Base-by-base conservation (phyloP, 2,113 vertebrate species). In the Bagarius yarrelli region DNA sequence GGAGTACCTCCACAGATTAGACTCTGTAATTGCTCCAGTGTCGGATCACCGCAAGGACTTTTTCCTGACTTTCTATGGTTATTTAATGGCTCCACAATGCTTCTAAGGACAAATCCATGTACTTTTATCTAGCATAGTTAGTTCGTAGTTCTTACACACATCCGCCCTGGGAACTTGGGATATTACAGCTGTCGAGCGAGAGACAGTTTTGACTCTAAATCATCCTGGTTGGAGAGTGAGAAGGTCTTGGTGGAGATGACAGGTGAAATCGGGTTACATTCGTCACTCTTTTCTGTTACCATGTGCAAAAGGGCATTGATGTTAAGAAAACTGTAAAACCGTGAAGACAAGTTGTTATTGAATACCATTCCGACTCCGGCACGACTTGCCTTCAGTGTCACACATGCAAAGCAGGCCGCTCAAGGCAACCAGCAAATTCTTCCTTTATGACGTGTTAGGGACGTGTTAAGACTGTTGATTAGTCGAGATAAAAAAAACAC, bases 131-230 rank as follows among this genome's bases (percentile, higher is more conserved):
- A 88, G 32, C 36, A 14, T 0, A 72, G 87, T 36, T 84, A 52
- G 76, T 86, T 81, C 19, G 88, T 94, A 0, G 1, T 93, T n/a
- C 86, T 93, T 59, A 19, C 81, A 34, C 47, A 76, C 0, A 1
- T 92, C 1, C 74, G 40, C 18, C 44, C 85, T 30, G 81, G 85
- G 80, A 84, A 87, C 25, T 79, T 79, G 34, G 92, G 92, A 77
- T 87, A 86, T 88, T 94, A 93, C 78, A 79, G 75, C 52, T 94
- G 93, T 89, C 83, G 83, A 78, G 91, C 19, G 59, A 89, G 89
- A 80, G 90, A 94, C 88, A 88, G 87, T 79, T 94, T 91, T 0
- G 85, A 93, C n/a, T 71, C 86, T 27, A 86, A 87, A 0, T 88
- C 87, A 16, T 71, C 86, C 8, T 93, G 92, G 92, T 8, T 91